Base-by-base conservation (phyloP, 2,888 invertebrate genomes). In the Adineta ricciae region DNA sequence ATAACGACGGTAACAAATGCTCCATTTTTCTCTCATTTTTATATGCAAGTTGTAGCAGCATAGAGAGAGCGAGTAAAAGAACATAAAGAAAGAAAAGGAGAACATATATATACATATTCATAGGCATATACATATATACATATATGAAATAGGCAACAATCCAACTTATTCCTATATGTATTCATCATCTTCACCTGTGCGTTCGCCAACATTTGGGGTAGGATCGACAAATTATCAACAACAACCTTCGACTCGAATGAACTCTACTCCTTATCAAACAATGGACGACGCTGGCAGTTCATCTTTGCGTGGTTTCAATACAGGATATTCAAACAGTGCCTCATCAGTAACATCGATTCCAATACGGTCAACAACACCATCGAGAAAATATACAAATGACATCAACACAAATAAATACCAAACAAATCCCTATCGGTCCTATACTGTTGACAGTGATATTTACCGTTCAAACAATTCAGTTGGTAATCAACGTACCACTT, bases 181-280 rank as follows among this genome's bases (percentile, higher is more conserved):
- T 78, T 78, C 78, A 78, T 78, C 78, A 78, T 78, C 78, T 41
- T 78, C 41, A 78, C 78, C 78, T 78, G 41, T n/a, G 16, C 64
- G 64, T 32, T 16, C 64, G 16, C 27, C 64, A 64, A 36, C 64
- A 14, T 64, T 64, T 7, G 64, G 32, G 32, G 64, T 32, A 19
- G 64, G 19, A 32, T 64, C 64, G n/a, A 41, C 78, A 78, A 78
- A 78, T n/a, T 41, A 78, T 11, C 78, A 78, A 78, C n/a, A 78
- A 11, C 78, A 78, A 78, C 32, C 38, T 78, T 38, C 24, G 41
- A 41, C 8, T 24, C 2, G 27, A 64, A 32, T 32, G 0, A 36
- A 64, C 5, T 64, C 16, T 32, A 64, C 27, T 64, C 32, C 64
- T 19, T 64, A 64, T 64, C 32, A 36, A 19, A 64, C 32, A 64